A percentile compares a stretch with the other conserved stretches of the same genome.
Conservation (phyloP, 2,113 vertebrate genomes). For the Propithecus coquereli region DNA sequence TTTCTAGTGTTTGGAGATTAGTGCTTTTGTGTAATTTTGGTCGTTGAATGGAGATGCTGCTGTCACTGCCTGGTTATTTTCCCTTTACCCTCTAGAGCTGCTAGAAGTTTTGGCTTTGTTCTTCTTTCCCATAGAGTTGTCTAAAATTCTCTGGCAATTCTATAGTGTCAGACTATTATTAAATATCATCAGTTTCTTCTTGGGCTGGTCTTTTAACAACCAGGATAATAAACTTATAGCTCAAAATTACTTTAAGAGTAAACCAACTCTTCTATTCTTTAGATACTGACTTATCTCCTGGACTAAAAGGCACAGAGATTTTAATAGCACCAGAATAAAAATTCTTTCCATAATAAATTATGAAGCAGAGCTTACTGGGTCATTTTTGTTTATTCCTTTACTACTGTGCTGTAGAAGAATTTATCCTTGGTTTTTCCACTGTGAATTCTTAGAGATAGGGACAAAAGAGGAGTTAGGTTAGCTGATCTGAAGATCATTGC, state of each 20-base stretch:
- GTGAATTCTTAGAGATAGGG: neutral
- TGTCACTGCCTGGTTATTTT: neutral
- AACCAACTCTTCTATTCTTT: neutral
- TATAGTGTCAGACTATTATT: neutral
- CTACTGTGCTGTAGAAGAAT: neutral
- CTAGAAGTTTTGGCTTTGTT: neutral
- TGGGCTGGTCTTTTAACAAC: neutral
- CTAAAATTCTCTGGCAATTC: neutral
- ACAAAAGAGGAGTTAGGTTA: neutral
- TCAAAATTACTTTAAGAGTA: conserved; percentile 15
- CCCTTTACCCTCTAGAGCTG: neutral
- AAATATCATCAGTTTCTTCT: neutral
- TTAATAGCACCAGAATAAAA: conserved; percentile 31
- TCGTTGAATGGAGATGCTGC: neutral
- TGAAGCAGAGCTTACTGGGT: neutral
- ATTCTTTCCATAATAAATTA: neutral
- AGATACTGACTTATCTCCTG: neutral
- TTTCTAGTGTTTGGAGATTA: neutral
- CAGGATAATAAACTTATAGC: conserved; percentile 1
- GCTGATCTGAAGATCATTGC: neutral
- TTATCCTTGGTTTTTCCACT: neutral
- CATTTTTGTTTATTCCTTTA: conserved; percentile 2
- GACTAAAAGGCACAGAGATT: neutral
- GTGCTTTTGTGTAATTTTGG: neutral
- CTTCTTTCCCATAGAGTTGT: neutral